Evolutionary conservation across 2,888 invertebrate species (phyloP).

Genomic region (Norana najaformis): DNA sequence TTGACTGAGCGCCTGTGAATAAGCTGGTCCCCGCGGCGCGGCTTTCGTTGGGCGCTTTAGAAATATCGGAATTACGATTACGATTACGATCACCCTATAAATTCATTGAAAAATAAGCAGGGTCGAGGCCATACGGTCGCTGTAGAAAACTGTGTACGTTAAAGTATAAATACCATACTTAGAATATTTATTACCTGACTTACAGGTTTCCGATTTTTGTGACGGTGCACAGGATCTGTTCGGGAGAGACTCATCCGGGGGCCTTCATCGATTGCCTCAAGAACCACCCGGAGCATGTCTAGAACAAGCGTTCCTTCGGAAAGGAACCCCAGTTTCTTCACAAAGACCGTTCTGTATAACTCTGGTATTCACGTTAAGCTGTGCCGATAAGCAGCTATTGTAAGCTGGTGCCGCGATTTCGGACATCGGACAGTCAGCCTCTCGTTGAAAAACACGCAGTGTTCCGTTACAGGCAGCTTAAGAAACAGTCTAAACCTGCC

Average conservation of each 20-base stretch:
- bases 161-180: too few species aligned
- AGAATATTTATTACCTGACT: background rate
- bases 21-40: too few species aligned
- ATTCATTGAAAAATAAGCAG: too few species aligned
- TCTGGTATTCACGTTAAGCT: background rate
- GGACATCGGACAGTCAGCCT: too few species aligned
- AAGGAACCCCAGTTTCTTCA: too few species aligned
- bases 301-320: background rate
- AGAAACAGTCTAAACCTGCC: background rate
- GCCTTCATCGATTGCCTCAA: constrained; percentile 89
- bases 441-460: background rate
- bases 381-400: constrained; percentile 13
- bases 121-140: too few species aligned
- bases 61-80: too few species aligned
- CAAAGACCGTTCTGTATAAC: background rate
- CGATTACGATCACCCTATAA: too few species aligned
- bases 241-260: constrained; percentile 75
- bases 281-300: constrained; percentile 84
- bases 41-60: too few species aligned
- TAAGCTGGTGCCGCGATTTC: too few species aligned
- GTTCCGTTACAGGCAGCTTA: background rate
- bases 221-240: constrained; percentile 90
- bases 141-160: too few species aligned
- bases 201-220: constrained; percentile 91
- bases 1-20: too few species aligned